Evolutionary conservation across 2,113 vertebrate species (phyloP).

Genomic region (Coptodon rendalli): DNA sequence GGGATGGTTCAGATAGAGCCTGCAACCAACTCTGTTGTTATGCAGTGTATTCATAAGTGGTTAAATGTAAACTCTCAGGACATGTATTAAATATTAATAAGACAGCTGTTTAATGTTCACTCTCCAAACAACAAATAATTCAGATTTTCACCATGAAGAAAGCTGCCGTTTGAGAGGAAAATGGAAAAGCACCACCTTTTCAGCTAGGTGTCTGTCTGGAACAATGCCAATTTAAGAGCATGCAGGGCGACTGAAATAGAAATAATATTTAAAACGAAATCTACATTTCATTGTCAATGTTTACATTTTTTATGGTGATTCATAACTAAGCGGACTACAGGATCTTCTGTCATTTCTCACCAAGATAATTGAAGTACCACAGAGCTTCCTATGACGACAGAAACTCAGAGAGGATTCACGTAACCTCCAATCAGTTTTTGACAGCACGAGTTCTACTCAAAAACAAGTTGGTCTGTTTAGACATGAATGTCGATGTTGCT

Average conservation of each 20-base stretch:
- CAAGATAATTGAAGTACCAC: not conserved
- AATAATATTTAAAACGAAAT: not conserved
- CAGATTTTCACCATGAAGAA: not conserved
- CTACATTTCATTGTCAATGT: not conserved
- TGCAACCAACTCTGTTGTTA: not conserved
- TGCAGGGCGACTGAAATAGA: not conserved
- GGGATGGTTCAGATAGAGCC: slow-evolving; percentile 18
- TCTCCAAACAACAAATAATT: not conserved
- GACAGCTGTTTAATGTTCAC: not conserved
- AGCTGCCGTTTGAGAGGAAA: not conserved
- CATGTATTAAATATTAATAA: slow-evolving; percentile 1
- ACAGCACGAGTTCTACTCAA: not conserved
- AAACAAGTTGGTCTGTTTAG: not conserved
- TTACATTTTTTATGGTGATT: slow-evolving; percentile 10
- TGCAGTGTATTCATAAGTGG: not conserved
- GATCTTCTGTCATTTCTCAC: not conserved
- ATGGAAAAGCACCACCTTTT: not conserved
- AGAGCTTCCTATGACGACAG: not conserved
- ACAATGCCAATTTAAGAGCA: not conserved
- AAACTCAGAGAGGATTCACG: not conserved
- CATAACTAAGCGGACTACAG: not conserved
- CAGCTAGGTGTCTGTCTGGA: not conserved
- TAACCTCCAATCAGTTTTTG: not conserved
- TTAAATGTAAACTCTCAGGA: slow-evolving; percentile 49
- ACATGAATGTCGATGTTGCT: not conserved